Conservation (phyloP, 2,888 invertebrate genomes). For the Kuschelorhynchus macadamiae region DNA sequence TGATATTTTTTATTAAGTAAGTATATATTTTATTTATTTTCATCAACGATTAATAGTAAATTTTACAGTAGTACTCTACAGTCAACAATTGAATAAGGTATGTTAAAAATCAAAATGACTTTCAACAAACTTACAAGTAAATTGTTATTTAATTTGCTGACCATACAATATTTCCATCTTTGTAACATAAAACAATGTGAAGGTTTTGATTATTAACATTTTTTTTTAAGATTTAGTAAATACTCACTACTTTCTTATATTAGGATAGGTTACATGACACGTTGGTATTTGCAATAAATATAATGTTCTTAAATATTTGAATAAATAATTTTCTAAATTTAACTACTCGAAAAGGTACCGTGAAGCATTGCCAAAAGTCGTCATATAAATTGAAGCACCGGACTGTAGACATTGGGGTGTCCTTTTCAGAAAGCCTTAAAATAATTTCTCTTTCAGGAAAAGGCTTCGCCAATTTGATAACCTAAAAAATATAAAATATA, state of each 20-base stretch:
- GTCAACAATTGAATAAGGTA: too few relatives aligned
- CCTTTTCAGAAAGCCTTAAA: not conserved
- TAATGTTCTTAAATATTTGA: not conserved
- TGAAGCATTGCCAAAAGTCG: conserved; percentile 37
- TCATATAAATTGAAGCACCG: conserved; percentile 1
- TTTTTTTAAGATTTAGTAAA: not conserved
- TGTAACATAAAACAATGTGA: conserved; percentile 39
- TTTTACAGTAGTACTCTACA: too few relatives aligned
- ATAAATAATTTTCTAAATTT: not conserved
- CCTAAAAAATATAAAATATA: conserved; percentile 16
- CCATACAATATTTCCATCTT: too few relatives aligned
- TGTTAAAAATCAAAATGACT: too few relatives aligned
- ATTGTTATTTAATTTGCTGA: too few relatives aligned
- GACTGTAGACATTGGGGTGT: not conserved
- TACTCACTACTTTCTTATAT: conserved; percentile 3
- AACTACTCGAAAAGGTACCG: conserved; percentile 30
- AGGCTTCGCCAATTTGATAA: not conserved
- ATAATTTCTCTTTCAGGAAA: conserved; percentile 22
- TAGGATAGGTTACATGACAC: conserved; percentile 4
- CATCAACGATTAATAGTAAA: too few relatives aligned
- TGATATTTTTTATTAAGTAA: too few relatives aligned
- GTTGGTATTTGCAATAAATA: conserved; percentile 37
- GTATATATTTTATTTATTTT: too few relatives aligned
- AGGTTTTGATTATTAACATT: conserved; percentile 27
- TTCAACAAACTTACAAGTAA: too few relatives aligned